phyloP scores from a whole-genome alignment of 2,113 vertebrate genomes.

The Cephalopterus ornatus region DNA sequence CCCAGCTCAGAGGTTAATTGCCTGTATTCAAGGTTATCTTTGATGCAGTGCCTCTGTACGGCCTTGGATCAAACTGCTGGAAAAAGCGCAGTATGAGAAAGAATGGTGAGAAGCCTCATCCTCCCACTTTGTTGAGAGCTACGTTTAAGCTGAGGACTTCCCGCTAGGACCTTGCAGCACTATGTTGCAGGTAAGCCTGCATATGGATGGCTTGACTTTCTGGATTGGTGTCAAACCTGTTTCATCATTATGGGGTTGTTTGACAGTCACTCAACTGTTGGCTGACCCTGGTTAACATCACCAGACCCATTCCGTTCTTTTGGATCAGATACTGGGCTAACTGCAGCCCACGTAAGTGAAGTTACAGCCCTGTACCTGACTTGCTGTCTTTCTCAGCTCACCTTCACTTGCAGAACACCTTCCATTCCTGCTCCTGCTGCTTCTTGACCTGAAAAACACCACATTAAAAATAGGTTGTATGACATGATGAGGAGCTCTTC shows the following conservation, averaged over 20 bases:
- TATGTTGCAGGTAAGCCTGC: background rate
- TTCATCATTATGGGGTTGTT: background rate
- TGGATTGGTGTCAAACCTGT: background rate
- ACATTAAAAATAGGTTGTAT: background rate
- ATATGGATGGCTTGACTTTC: background rate
- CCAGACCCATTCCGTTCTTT: background rate
- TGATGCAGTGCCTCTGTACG: background rate
- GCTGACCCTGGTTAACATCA: background rate
- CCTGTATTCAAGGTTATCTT: background rate
- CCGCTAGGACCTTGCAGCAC: background rate
- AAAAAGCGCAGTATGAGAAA: background rate
- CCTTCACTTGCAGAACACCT: background rate
- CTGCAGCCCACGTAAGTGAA: background rate
- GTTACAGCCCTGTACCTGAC: background rate
- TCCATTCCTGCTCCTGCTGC: background rate
- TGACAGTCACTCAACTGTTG: background rate
- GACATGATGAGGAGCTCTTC: background rate
- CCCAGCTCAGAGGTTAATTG: background rate
- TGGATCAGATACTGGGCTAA: background rate
- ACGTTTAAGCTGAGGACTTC: background rate
- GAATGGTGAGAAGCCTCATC: background rate
- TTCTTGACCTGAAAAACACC: background rate
- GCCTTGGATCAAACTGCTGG: background rate
- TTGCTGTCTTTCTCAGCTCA: background rate
- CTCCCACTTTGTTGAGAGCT: background rate